A percentile compares a stretch with the other conserved stretches of the same genome.
Evolutionary conservation across 2,888 invertebrate species (phyloP).

Genomic region (Chouioia cunea): DNA sequence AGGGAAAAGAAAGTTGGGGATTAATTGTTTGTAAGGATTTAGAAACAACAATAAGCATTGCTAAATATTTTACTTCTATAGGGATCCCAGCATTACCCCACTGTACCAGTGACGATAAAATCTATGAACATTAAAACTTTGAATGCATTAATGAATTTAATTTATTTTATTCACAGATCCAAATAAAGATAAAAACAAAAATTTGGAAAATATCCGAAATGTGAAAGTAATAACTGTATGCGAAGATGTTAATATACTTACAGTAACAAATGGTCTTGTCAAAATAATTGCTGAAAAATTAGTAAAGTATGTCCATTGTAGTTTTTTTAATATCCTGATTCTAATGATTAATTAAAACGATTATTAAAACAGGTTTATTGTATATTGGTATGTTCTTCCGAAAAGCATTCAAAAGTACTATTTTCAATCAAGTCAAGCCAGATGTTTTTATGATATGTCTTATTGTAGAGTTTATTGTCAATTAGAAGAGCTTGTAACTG

Average conservation of each 20-base stretch:
- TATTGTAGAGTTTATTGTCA: conserved; percentile 87
- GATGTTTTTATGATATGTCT: conserved; percentile 90
- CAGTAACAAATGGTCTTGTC: neutral
- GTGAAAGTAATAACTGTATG: neutral
- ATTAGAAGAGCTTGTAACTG: conserved; percentile 43
- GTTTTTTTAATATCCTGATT: conserved; percentile 1
- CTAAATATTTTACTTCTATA: neutral
- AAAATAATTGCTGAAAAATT: neutral
- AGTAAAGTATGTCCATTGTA: conserved; percentile 3
- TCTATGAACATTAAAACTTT: neutral
- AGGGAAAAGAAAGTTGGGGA: conserved; percentile 4
- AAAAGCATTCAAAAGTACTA: conserved; percentile 94
- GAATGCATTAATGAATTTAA: neutral
- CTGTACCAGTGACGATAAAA: neutral
- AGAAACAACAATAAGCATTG: neutral
- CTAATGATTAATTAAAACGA: neutral
- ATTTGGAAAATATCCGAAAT: neutral
- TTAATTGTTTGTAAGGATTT: conserved; percentile 15
- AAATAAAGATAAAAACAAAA: neutral
- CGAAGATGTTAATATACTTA: neutral
- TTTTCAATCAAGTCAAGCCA: conserved; percentile 94
- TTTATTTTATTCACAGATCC: neutral
- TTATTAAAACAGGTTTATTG: conserved; percentile 81
- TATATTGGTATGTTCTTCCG: conserved; percentile 95
- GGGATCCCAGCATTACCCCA: neutral